Conservation (phyloP, 2,113 vertebrate species). For the Chinchilla lanigera region DNA sequence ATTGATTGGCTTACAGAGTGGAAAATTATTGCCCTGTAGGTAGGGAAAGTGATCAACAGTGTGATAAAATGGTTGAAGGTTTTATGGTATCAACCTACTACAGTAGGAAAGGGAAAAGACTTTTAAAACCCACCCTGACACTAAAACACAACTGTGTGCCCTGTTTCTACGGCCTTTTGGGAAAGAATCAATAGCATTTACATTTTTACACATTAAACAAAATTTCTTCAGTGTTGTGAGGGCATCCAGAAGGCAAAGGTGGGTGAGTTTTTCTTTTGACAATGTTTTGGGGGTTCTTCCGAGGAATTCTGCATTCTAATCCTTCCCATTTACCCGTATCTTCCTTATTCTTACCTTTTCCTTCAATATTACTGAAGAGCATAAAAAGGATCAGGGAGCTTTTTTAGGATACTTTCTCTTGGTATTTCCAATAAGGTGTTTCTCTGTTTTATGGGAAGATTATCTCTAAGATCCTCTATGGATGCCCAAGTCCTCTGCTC, state of each 20-base stretch:
- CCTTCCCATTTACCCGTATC: neutral
- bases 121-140: conserved; percentile 2
- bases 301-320: neutral
- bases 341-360: neutral
- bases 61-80: conserved; percentile 65
- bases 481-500: neutral
- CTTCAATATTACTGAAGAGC: conserved; percentile 52
- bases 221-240: neutral
- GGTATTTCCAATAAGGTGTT: neutral
- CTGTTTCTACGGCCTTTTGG: neutral
- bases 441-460: neutral
- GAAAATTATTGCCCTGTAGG: conserved; percentile 75
- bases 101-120: neutral
- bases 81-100: conserved; percentile 14
- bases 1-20: conserved; percentile 73
- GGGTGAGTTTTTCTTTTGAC: neutral
- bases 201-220: conserved; percentile 2
- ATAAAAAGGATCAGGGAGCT: neutral
- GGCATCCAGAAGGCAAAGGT: neutral
- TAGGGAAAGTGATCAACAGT: conserved; percentile 62
- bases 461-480: neutral
- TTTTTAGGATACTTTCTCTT: neutral
- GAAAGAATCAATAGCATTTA: conserved; percentile 15
- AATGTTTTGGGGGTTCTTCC: neutral
- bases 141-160: neutral